Conservation (phyloP, 2,797 vertebrate genomes). For the Ambastaia sidthimunki region DNA sequence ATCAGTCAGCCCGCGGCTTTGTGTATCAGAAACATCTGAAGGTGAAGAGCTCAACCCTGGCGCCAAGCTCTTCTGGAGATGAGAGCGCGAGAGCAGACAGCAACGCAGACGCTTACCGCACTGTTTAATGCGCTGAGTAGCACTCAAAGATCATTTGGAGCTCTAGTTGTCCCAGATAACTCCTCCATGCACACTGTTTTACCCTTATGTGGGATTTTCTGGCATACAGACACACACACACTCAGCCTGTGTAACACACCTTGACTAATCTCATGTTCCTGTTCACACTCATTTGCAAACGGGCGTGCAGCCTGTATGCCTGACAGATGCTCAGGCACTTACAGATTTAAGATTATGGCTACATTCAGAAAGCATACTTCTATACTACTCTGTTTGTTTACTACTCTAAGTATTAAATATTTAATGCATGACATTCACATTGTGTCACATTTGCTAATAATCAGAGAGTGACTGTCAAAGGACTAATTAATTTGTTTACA, state of each 20-base stretch:
- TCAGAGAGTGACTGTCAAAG: too few species aligned
- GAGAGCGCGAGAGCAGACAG: constrained; percentile 34
- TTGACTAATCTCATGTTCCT: neutral
- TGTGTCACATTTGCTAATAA: too few species aligned
- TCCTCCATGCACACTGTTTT: constrained; percentile 17
- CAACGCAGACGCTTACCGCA: constrained; percentile 16
- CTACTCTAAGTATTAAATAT: too few species aligned
- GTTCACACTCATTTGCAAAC: too few species aligned
- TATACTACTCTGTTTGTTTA: too few species aligned
- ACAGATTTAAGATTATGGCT: too few species aligned
- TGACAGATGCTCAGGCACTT: too few species aligned
- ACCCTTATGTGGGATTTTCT: neutral
- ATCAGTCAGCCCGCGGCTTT: constrained; percentile 62
- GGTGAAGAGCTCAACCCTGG: constrained; percentile 64
- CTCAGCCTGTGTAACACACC: constrained; percentile 7
- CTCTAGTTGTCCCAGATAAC: constrained; percentile 32
- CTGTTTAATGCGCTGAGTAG: constrained; percentile 51
- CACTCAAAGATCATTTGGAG: constrained; percentile 33
- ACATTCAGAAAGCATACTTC: too few species aligned
- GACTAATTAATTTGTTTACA: too few species aligned
- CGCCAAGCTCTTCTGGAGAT: constrained; percentile 54
- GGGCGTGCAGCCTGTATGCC: too few species aligned
- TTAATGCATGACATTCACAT: too few species aligned
- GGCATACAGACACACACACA: neutral
- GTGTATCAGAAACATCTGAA: constrained; percentile 57